Conservation (phyloP, 2,797 vertebrate species). For the Alouatta caraya region DNA sequence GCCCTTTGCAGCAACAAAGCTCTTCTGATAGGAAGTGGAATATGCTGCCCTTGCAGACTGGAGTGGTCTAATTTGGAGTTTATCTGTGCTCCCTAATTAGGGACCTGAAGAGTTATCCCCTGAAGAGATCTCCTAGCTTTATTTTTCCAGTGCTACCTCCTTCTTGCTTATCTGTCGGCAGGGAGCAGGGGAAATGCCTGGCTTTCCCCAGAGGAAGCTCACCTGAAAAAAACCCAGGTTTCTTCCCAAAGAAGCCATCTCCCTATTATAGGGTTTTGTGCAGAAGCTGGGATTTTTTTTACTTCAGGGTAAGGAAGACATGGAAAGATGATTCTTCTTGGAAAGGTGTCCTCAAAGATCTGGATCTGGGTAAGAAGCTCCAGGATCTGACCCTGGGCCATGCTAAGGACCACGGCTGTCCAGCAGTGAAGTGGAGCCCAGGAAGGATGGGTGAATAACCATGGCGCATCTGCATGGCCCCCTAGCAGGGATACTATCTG, state of each 20-base stretch:
- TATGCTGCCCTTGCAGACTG: conserved; percentile 60
- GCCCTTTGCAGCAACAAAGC: conserved; percentile 42
- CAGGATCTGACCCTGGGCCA: background rate
- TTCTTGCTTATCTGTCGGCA: background rate
- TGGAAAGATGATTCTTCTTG: background rate
- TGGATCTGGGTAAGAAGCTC: background rate
- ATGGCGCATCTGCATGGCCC: rapidly evolving
- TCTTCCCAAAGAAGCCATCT: background rate
- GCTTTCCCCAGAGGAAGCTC: background rate
- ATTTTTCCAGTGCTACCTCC: conserved; percentile 38
- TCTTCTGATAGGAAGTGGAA: conserved; percentile 3
- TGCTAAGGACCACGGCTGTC: background rate
- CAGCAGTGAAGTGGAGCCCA: background rate
- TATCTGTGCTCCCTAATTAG: conserved; percentile 68
- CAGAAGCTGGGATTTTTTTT: background rate
- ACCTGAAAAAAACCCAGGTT: background rate
- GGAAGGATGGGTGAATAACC: background rate
- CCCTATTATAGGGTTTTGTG: background rate
- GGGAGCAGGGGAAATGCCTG: background rate
- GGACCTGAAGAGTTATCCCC: conserved; percentile 44
- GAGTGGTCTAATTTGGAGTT: conserved; percentile 52
- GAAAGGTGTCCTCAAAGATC: background rate
- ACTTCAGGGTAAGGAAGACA: background rate
- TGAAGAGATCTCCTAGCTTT: conserved; percentile 48
- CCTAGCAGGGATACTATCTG: background rate